These are phyloP conservation scores for Tachypleus tridentatus DNA, from an alignment of 1,140 invertebrate species.

Conservation along the genomic window DNA sequence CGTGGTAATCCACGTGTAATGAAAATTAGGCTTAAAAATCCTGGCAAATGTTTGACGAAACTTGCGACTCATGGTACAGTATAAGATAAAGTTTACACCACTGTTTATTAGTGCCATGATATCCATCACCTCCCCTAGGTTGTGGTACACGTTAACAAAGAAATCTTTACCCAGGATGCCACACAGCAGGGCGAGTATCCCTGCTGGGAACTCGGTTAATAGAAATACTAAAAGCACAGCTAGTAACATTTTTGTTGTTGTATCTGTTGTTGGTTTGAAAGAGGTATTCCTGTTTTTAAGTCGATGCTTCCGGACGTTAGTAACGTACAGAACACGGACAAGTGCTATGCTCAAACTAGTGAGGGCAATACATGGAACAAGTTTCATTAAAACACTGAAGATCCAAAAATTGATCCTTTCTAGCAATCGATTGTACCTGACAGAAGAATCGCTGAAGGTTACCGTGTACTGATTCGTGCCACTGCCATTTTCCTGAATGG, in stretches of 20 bases:
- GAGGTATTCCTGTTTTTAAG: conserved; percentile 41
- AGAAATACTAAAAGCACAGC: conserved; percentile 52
- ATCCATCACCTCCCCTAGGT: conserved; percentile 65
- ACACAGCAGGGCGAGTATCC: conserved; percentile 63
- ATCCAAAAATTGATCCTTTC: conserved; percentile 68
- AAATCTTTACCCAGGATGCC: conserved; percentile 56
- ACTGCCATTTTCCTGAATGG: conserved; percentile 39
- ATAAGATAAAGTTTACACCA: conserved; percentile 85
- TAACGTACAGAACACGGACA: conserved; percentile 42
- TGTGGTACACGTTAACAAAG: conserved; percentile 59
- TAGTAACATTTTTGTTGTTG: conserved; percentile 76
- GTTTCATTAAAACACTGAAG: conserved; percentile 67
- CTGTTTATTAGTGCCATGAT: conserved; percentile 81
- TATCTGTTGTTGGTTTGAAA: too few species aligned
- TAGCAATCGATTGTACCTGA: conserved; percentile 42
- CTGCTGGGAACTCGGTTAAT: conserved; percentile 55
- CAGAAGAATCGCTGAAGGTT: conserved; percentile 42
- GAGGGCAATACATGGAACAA: conserved; percentile 66
- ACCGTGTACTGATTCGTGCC: conserved; percentile 42
- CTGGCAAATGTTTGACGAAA: conserved; percentile 77
- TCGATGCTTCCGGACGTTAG: conserved; percentile 53
- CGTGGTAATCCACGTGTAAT: too few species aligned
- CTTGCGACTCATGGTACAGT: conserved; percentile 86
- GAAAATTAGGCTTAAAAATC: conserved; percentile 39
- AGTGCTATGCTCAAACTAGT: conserved; percentile 68